These are phyloP conservation scores for Pipistrellus nathusii DNA, from an alignment of 2,797 vertebrate species.

Conservation along the genomic window DNA sequence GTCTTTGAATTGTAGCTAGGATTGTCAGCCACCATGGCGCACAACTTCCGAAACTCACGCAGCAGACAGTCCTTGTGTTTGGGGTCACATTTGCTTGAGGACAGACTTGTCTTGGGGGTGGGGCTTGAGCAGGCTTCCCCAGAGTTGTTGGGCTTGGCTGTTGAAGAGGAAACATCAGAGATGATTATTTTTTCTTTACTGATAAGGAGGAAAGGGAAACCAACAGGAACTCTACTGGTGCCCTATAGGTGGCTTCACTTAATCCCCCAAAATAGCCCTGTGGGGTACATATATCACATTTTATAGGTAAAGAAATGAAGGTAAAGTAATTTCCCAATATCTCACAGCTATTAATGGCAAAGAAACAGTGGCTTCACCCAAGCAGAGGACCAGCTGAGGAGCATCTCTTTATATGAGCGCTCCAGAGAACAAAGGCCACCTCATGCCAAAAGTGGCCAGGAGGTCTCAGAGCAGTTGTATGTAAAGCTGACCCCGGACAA, in stretches of 20 bases:
- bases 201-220: background rate
- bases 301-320: background rate
- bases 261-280: background rate
- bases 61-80: conserved; percentile 96
- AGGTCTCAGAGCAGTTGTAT: background rate
- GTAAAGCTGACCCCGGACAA: background rate
- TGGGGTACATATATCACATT: background rate
- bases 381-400: background rate
- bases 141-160: conserved; percentile 87
- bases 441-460: background rate
- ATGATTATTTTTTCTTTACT: background rate
- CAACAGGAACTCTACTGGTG: background rate
- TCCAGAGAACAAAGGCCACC: background rate
- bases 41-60: conserved; percentile 96
- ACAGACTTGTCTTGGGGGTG: conserved; percentile 85
- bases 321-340: conserved; percentile 10
- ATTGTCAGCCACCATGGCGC: conserved; percentile 94
- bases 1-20: conserved; percentile 97
- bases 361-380: background rate
- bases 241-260: background rate
- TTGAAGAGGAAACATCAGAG: background rate
- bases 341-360: background rate
- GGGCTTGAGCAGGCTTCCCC: conserved; percentile 72
- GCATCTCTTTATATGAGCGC: background rate
- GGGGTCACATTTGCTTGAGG: conserved; percentile 91